Percentiles rank a stretch among this genome's conserved stretches.
Conservation (phyloP, 2,797 vertebrate genomes). For the Enteromius treurensis region DNA sequence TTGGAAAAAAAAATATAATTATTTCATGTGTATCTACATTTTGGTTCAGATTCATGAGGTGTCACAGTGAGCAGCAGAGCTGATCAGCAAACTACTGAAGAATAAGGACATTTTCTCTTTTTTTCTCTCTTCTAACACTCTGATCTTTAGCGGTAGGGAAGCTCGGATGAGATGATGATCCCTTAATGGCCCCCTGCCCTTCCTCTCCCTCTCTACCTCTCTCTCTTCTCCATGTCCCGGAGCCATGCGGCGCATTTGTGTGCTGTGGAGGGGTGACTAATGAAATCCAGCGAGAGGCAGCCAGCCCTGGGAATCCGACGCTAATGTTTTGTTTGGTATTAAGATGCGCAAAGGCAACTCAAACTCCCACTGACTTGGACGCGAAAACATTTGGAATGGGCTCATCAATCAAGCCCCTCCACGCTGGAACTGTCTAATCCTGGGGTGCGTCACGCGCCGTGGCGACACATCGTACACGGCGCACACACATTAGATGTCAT, state of each 20-base stretch:
- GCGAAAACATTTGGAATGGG: slow-evolving; percentile 79
- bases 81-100: slow-evolving; percentile 27
- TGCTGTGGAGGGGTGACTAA: slow-evolving; percentile 72
- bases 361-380: slow-evolving; percentile 82
- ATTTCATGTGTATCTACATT: slow-evolving; percentile 20
- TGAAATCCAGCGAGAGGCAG: slow-evolving; percentile 73
- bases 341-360: slow-evolving; percentile 76
- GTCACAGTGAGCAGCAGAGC: slow-evolving; percentile 10
- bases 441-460: slow-evolving; percentile 63
- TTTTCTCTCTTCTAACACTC: slow-evolving; percentile 8
- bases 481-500: slow-evolving; percentile 48
- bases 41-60: slow-evolving; percentile 11
- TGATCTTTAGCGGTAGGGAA: slow-evolving; percentile 54
- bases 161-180: slow-evolving; percentile 61
- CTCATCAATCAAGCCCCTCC: slow-evolving; percentile 81
- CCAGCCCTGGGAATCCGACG: slow-evolving; percentile 66
- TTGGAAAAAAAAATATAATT: neutral
- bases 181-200: slow-evolving; percentile 63
- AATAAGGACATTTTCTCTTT: slow-evolving; percentile 29
- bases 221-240: slow-evolving; percentile 60
- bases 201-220: slow-evolving; percentile 39
- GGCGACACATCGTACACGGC: slow-evolving; percentile 40
- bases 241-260: slow-evolving; percentile 65
- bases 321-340: slow-evolving; percentile 81
- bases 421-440: slow-evolving; percentile 76